Conservation (phyloP, 1,140 invertebrate genomes). For the Ceratoteleas bidentatus region DNA sequence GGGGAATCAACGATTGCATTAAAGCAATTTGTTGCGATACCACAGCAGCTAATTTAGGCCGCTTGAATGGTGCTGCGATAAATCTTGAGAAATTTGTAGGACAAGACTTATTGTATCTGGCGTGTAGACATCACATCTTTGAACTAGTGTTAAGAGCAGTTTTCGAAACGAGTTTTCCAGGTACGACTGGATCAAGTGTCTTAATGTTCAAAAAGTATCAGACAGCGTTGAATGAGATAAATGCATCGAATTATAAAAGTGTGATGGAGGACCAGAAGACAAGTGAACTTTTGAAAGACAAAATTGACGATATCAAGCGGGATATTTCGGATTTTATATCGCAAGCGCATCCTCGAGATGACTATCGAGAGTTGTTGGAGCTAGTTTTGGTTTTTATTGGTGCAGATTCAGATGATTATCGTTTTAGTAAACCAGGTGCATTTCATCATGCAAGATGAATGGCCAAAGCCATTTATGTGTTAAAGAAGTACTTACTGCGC, state of each 20-base stretch:
- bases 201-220: constrained; percentile 70
- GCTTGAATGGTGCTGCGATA: constrained; percentile 64
- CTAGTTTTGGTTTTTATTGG: constrained; percentile 67
- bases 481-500: constrained; percentile 72
- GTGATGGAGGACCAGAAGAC: constrained; percentile 20
- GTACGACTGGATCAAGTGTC: constrained; percentile 69
- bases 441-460: constrained; percentile 74
- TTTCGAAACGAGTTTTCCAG: constrained; percentile 60
- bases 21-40: constrained; percentile 73
- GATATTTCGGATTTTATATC: constrained; percentile 55
- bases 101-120: constrained; percentile 68
- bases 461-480: constrained; percentile 73
- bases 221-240: constrained; percentile 63
- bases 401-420: constrained; percentile 41
- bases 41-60: constrained; percentile 70
- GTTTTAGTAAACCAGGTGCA: constrained; percentile 56
- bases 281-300: constrained; percentile 59
- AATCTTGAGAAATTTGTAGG: constrained; percentile 67
- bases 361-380: constrained; percentile 68
- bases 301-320: constrained; percentile 18
- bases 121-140: constrained; percentile 70
- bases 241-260: constrained; percentile 50
- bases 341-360: constrained; percentile 59
- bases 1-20: constrained; percentile 60
- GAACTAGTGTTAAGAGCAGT: constrained; percentile 68